Conservation (phyloP, 2,888 invertebrate species). For the Unio delphinus region DNA sequence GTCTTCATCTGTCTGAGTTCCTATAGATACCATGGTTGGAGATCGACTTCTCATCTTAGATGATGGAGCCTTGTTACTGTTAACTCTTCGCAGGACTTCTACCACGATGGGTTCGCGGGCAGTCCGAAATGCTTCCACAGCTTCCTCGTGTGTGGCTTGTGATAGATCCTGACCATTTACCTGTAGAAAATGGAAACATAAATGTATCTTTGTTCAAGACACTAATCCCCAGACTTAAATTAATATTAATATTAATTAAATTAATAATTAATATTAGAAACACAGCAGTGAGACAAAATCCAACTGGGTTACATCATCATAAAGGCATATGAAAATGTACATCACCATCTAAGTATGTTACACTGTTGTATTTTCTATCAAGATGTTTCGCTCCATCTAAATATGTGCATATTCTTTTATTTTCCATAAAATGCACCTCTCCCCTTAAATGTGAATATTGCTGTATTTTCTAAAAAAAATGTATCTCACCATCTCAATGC, state of each 20-base stretch:
- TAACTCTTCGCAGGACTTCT: slow-evolving; percentile 67
- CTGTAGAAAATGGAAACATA: slow-evolving; percentile 45
- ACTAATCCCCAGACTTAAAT: background rate
- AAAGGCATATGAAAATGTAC: too few species aligned
- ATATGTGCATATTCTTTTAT: too few species aligned
- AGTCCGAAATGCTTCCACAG: slow-evolving; percentile 69
- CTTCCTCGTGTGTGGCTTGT: slow-evolving; percentile 70
- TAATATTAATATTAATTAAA: background rate
- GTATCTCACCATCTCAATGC: too few species aligned
- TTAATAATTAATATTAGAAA: too few species aligned
- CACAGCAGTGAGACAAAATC: too few species aligned
- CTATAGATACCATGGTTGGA: slow-evolving; percentile 67
- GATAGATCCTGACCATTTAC: slow-evolving; percentile 71
- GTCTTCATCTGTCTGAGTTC: slow-evolving; percentile 69
- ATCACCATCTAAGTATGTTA: too few species aligned
- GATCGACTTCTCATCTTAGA: slow-evolving; percentile 27
- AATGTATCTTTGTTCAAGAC: background rate
- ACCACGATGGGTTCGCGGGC: slow-evolving; percentile 71
- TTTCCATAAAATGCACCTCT: too few species aligned
- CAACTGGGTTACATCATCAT: too few species aligned
- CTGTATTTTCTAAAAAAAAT: too few species aligned
- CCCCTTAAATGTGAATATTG: too few species aligned
- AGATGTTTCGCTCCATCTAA: too few species aligned
- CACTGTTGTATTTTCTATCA: too few species aligned
- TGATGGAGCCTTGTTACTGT: slow-evolving; percentile 57